Percentiles rank a stretch among this genome's conserved stretches.
Conservation (phyloP, 2,113 vertebrate species). For the Crotophaga sulcirostris region DNA sequence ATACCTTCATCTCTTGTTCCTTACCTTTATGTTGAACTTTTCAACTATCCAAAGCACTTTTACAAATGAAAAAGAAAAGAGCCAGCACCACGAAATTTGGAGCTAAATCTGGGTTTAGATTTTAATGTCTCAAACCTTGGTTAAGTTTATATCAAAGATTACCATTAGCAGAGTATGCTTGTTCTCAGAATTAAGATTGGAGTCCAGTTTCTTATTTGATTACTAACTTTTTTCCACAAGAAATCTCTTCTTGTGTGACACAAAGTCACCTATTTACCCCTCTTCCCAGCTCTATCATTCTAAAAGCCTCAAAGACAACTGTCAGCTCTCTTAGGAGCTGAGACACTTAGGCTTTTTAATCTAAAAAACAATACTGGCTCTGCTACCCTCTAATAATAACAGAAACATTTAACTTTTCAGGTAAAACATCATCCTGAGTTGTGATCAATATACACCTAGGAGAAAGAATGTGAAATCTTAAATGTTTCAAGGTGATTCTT, state of each 20-base stretch:
- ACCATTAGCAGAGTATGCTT: not conserved
- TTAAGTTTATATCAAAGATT: not conserved
- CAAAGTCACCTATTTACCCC: not conserved
- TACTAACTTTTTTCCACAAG: not conserved
- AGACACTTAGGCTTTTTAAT: not conserved
- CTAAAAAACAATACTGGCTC: not conserved
- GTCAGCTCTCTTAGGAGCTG: not conserved
- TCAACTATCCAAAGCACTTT: not conserved
- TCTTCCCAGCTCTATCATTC: not conserved
- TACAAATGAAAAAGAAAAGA: not conserved
- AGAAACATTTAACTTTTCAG: not conserved
- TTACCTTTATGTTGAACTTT: not conserved
- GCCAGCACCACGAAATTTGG: not conserved
- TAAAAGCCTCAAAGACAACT: not conserved
- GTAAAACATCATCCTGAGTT: not conserved
- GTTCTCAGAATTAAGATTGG: not conserved
- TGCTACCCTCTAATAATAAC: not conserved
- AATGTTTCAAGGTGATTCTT: not conserved
- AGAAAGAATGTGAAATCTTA: not conserved
- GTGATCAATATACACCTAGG: not conserved
- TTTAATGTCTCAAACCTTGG: not conserved
- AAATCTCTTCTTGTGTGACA: not conserved
- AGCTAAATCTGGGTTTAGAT: not conserved
- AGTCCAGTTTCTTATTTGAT: not conserved
- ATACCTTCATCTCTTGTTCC: not conserved